A percentile compares a stretch with the other conserved stretches of the same genome.
These are phyloP conservation scores for Ailuropoda melanoleuca DNA, from an alignment of 2,113 vertebrate genomes.

Conservation along the genomic window DNA sequence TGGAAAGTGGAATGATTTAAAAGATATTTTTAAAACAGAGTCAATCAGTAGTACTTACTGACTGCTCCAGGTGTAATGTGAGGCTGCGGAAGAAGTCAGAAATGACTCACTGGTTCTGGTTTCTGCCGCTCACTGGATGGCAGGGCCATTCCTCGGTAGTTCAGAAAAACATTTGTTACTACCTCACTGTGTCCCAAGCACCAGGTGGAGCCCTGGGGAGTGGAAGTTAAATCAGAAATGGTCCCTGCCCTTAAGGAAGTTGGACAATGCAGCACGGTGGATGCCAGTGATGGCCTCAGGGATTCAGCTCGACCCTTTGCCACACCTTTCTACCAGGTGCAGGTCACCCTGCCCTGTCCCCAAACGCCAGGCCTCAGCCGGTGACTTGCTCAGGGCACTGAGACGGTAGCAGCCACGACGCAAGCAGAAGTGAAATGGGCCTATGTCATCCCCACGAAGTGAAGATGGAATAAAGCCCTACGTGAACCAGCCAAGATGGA, in stretches of 20 bases:
- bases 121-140: not conserved
- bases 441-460: not conserved
- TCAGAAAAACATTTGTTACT: not conserved
- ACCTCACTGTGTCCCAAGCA: not conserved
- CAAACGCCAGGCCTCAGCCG: not conserved
- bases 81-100: not conserved
- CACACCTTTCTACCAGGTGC: not conserved
- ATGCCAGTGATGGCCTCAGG: not conserved
- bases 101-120: not conserved
- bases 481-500: not conserved
- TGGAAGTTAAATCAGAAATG: not conserved
- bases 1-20: slow-evolving; percentile 29
- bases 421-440: not conserved
- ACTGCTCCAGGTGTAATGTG: not conserved
- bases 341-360: not conserved
- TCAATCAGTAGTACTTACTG: slow-evolving; percentile 22
- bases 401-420: not conserved
- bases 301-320: not conserved
- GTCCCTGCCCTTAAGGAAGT: not conserved
- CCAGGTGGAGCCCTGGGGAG: not conserved
- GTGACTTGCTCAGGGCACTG: not conserved
- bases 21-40: slow-evolving; percentile 36
- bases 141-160: not conserved
- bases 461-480: not conserved
- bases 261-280: not conserved